Base-by-base conservation (phyloP, 2,888 invertebrate species). In the Cosmopolites sordidus region DNA sequence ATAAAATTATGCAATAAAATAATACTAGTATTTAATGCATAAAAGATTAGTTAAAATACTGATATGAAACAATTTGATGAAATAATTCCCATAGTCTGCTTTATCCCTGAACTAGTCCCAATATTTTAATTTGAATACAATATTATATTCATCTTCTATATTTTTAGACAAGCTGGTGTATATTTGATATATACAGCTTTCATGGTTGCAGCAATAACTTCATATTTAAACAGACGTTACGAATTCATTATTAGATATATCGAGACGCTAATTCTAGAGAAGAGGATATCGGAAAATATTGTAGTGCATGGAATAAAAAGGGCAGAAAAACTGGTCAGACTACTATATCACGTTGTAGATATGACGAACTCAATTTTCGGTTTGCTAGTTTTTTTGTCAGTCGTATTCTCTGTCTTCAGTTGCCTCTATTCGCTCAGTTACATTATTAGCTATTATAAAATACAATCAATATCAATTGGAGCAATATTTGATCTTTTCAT, bases 291-390 rank as follows among this genome's bases (percentile, higher is more conserved):
- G 5, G 29, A 50, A 6, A 44, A 39, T 29, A 14, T 47, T 11
- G 38, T 39, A 42, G 27, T 50, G 14, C 33, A 38, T 12, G 47
- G 33, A 22, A 54, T 54, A 1, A 54, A 50, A 43, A 46, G 40
- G 38, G n/a, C 42, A 17, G 46, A 54, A 43, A 54, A 54, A 15
- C 38, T 54, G 1, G 43, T 50, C 16, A 46, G 51, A 16, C 22
- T 22, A 16, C 43, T 59, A 5, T 22, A 54, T 42, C 44, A 48
- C 11, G 11, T 43, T 15, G 39, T 52, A 9, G 43, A 50, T 41
- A 14, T 27, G 16, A 12, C 54, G 2, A 56, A 59, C 12, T 14
- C 27, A 14, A 44, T 54, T 8, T 59, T 54, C 33, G 52, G 56
- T 2, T 51, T 51, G 50, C 16, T 41, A 12, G 44, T 59, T 33